Evolutionary conservation across 2,888 invertebrate species (phyloP).

Genomic region (Megaustenia siamemsis): DNA sequence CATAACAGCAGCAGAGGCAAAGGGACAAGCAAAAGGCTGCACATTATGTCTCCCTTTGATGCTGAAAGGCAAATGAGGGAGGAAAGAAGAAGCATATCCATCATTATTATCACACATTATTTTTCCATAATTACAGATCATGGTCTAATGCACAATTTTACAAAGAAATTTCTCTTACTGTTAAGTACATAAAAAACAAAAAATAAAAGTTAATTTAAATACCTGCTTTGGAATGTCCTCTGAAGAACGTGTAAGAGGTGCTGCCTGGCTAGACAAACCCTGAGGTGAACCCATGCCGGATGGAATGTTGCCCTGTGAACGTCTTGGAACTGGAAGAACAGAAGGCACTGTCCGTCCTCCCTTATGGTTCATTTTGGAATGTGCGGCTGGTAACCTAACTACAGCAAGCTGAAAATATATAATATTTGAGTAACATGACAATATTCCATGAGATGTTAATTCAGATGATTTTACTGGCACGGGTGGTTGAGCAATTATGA

Average conservation of each 20-base stretch:
- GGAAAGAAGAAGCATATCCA: not conserved
- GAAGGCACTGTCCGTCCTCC: conserved; percentile 62
- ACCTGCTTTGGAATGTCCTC: conserved; percentile 67
- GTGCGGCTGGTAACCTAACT: not conserved
- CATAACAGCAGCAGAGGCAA: no score
- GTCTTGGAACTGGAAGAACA: conserved; percentile 68
- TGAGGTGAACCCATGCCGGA: conserved; percentile 64
- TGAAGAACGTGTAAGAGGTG: conserved; percentile 68
- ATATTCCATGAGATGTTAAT: no score
- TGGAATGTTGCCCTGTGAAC: conserved; percentile 66
- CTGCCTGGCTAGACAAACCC: conserved; percentile 50
- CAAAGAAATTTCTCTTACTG: no score
- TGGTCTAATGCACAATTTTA: no score
- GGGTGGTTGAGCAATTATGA: no score
- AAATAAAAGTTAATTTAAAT: no score
- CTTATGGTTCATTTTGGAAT: conserved; percentile 44
- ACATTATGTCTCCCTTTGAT: no score
- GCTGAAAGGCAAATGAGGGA: no score
- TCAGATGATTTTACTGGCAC: no score
- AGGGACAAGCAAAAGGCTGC: not conserved
- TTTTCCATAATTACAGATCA: no score
- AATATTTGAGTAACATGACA: not conserved
- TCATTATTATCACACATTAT: no score
- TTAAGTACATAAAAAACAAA: not conserved
- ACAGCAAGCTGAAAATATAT: not conserved